Evolutionary conservation across 2,888 invertebrate species (phyloP), one percentile per base, ranked within the genome.

Genomic region (Drosophila anomalata): DNA sequence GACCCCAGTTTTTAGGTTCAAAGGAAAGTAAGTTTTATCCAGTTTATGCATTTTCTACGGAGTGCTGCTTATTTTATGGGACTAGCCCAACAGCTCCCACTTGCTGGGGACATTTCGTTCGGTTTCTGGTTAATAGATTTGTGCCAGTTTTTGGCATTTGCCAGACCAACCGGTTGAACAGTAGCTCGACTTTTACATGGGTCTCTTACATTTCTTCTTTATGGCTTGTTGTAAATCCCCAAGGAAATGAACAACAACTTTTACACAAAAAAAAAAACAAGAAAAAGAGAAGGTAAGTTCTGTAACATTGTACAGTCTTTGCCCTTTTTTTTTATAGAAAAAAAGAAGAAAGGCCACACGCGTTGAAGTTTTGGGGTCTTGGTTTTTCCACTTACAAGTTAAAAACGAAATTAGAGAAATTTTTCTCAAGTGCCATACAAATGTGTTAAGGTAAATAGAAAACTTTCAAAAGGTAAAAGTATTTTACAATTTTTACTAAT

Each of bases 381-480:
- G 57, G 33, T 60, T 57, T 60, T 46, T 26, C 60, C 46, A 68
- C 69, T 65, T 69, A 59, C 66, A 51, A 29, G 69, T 29, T 33
- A 33, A 50, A 26, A 55, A 42, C 14, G 58, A 63, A 58, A 53
- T 50, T 46, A 33, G 46, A 68, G 79, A 58, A 52, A 62, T 54
- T 59, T 14, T 46, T 31, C 36, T 31, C 67, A 73, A 70, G 77
- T 71, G 74, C 82, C 79, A 79, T 59, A 54, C 24, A 58, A 60
- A 66, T 47, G 63, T 65, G 52, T 41, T 39, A 59, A 44, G 9
- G 53, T 42, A 69, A 69, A 68, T 47, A 52, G 26, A 50, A 66
- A 68, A 31, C 42, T 69, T 65, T 65, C 46, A 24, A 53, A 46
- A 46, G 62, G 36, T 31, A 60, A 62, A 62, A 50, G 61, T 29